Base-by-base conservation (phyloP, 2,888 invertebrate species). In the Drosophila hamatofila region DNA sequence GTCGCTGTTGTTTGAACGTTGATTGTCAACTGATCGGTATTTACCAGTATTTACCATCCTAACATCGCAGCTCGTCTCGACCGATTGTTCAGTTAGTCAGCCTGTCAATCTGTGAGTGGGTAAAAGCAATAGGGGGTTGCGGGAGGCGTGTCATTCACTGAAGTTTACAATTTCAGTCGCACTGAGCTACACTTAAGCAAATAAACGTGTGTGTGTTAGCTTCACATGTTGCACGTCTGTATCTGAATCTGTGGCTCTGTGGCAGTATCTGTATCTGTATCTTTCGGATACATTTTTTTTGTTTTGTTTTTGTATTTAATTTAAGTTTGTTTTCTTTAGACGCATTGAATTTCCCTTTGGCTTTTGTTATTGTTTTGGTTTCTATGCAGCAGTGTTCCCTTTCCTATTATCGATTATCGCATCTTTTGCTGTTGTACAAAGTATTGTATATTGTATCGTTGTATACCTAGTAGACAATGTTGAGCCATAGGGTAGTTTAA, bases 181-280 rank as follows among this genome's bases (percentile, higher is more conserved):
- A 75, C 61, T 72, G 70, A 79, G 88, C 63, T 83, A 89, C 90
- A 89, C 90, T 89, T 86, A 90, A 86, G 77, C 75, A 86, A 86
- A 86, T 89, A 86, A 83, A 76, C 83, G 78, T 12, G 41, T 18
- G 39, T 12, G 21, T 42, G 23, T 60, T 80, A 60, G 78, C 83
- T 52, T 71, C 77, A 60, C 81, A 86, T 83, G 86, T 82, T 75
- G 66, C 37, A 71, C 54, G 49, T 60, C 70, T 72, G 67, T 66
- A 64, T 44, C 61, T 68, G 56, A 30, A 60, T 54, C 73, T 59
- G 58, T 46, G 25, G 46, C 62, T 48, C 63, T 58, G 58, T 39
- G 16, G 33, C 52, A 42, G 64, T 72, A 64, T 46, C 55, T 41
- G 33, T 21, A 51, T 52, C 16, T 46, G 42, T 60, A 54, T 21